A percentile compares a stretch with the other conserved stretches of the same genome.
These are phyloP conservation scores for Spheniscus mendiculus DNA, from an alignment of 2,113 vertebrate species.

Conservation along the genomic window DNA sequence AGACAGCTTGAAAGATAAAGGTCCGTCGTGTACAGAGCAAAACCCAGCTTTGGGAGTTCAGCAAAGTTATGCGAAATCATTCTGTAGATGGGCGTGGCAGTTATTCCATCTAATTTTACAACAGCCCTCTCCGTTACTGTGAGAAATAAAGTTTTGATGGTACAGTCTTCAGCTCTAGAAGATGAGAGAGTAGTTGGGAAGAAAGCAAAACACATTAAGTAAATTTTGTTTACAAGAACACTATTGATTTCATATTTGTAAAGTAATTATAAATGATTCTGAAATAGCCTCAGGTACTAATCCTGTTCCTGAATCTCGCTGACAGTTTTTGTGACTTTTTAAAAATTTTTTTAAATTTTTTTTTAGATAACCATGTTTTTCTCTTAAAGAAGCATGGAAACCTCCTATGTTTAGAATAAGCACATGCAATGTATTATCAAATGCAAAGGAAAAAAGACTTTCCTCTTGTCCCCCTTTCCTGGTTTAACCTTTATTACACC, in stretches of 20 bases:
- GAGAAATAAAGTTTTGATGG: not conserved
- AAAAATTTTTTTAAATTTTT: not conserved
- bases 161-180: not conserved
- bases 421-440: not conserved
- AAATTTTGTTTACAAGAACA: not conserved
- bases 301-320: not conserved
- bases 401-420: not conserved
- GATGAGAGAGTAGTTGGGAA: not conserved
- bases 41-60: not conserved
- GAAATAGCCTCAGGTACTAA: not conserved
- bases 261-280: not conserved
- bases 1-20: accelerated
- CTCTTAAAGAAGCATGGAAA: not conserved
- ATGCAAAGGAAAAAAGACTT: not conserved
- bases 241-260: not conserved
- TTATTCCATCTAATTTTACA: not conserved
- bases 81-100: not conserved
- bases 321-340: not conserved
- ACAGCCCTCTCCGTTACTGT: not conserved
- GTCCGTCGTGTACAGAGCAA: accelerated
- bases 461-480: not conserved
- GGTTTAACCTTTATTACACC: not conserved
- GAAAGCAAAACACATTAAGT: not conserved
- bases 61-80: not conserved
- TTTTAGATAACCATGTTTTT: not conserved